Percentiles rank a stretch among this genome's conserved stretches.
Conservation (phyloP, 2,113 vertebrate genomes). For the Nettapus auritus region DNA sequence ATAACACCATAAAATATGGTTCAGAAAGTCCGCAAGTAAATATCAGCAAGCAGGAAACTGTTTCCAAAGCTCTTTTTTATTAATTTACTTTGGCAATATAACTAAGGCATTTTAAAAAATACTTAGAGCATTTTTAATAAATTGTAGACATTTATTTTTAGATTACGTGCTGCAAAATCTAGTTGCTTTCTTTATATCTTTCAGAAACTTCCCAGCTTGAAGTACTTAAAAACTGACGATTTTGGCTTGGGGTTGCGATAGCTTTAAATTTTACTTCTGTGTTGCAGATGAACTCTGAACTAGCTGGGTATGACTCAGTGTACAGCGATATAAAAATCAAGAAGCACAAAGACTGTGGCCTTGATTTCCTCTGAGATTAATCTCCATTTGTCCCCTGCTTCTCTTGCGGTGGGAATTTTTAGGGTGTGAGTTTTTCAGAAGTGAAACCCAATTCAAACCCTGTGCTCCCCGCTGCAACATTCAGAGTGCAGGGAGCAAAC, state of each 20-base stretch:
- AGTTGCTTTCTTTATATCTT: background rate
- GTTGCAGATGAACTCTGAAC: conserved; percentile 36
- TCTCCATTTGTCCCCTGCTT: background rate
- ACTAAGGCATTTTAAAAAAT: background rate
- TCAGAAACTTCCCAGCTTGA: background rate
- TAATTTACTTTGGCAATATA: background rate
- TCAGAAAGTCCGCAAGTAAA: background rate
- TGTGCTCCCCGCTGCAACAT: background rate
- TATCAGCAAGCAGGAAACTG: background rate
- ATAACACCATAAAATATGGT: background rate
- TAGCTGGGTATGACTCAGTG: conserved; percentile 38
- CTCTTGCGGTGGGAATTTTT: conserved; percentile 8
- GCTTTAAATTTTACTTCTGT: conserved; percentile 30
- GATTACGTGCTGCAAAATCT: background rate
- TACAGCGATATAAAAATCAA: background rate
- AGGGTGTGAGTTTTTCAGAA: background rate
- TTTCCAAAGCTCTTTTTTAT: background rate
- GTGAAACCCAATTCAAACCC: background rate
- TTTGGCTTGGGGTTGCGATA: background rate
- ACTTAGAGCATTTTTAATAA: background rate
- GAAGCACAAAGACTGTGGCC: background rate
- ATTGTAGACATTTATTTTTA: background rate
- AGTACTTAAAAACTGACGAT: background rate
- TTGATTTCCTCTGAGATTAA: conserved; percentile 17
- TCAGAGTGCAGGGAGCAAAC: background rate